Evolutionary conservation across 2,797 vertebrate species (phyloP).

Genomic region (Huso huso): DNA sequence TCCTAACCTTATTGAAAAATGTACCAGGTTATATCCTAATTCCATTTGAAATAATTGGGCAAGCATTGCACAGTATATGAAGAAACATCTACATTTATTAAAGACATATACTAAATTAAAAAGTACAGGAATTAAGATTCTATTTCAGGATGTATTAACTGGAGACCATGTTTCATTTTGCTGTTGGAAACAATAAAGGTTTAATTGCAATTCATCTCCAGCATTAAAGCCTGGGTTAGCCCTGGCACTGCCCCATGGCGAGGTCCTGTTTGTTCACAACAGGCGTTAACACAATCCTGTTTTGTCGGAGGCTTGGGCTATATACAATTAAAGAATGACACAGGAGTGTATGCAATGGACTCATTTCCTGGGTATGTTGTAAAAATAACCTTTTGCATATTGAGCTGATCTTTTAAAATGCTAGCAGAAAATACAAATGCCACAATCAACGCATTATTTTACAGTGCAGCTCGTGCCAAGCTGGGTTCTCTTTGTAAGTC

Average conservation of each 20-base stretch:
- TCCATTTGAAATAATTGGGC: no score
- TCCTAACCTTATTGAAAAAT: no score
- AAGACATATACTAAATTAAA: no score
- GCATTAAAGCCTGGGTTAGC: background rate
- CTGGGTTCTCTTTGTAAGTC: constrained; percentile 16
- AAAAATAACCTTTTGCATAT: constrained; percentile 31
- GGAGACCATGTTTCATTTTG: background rate
- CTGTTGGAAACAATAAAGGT: background rate
- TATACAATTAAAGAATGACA: constrained; percentile 27
- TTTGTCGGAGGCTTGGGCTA: constrained; percentile 23
- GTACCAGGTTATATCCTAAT: no score
- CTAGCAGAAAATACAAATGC: no score
- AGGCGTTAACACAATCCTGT: constrained; percentile 26
- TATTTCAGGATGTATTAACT: no score
- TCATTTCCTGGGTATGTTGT: constrained; percentile 39
- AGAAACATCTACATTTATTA: no score
- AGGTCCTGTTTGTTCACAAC: constrained; percentile 20
- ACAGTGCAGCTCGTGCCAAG: constrained; percentile 3
- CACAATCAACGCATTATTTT: no score
- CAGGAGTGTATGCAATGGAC: constrained; percentile 30
- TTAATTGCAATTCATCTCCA: background rate
- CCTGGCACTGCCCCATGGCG: constrained; percentile 3
- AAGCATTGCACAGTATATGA: no score
- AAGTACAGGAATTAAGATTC: no score
- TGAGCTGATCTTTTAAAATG: no score